These are phyloP conservation scores for Corbicula japonica DNA, from an alignment of 2,888 invertebrate genomes.

Conservation along the genomic window DNA sequence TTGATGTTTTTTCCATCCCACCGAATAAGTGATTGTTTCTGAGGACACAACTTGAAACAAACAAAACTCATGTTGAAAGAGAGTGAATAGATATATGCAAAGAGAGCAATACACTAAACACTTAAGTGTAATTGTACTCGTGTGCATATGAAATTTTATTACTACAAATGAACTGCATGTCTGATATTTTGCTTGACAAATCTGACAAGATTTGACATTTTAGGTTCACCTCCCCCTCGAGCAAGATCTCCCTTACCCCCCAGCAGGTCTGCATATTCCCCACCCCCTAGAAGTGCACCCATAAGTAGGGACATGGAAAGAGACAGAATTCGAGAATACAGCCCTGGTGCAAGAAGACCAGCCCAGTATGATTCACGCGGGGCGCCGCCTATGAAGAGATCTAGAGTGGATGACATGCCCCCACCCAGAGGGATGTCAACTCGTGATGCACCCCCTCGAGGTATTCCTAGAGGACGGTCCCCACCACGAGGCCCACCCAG, in stretches of 20 bases:
- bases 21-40: too few relatives aligned
- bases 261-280: constrained; percentile 47
- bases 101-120: too few relatives aligned
- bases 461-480: constrained; percentile 42
- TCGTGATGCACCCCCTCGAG: constrained; percentile 50
- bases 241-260: constrained; percentile 60
- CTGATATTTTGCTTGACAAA: background rate
- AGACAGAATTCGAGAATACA: constrained; percentile 67
- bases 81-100: too few relatives aligned
- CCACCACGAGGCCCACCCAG: constrained; percentile 49
- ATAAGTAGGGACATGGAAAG: constrained; percentile 58
- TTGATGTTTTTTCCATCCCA: too few relatives aligned
- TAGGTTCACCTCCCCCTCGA: constrained; percentile 60
- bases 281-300: constrained; percentile 48
- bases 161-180: too few relatives aligned
- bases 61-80: too few relatives aligned
- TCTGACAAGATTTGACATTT: constrained; percentile 27
- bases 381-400: constrained; percentile 74
- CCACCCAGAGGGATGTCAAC: constrained; percentile 55
- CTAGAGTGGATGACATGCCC: constrained; percentile 70
- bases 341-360: constrained; percentile 68
- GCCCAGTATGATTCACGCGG: constrained; percentile 71
- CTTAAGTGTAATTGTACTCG: too few relatives aligned
- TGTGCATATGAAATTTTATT: too few relatives aligned
- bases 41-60: too few relatives aligned